Evolutionary conservation across 2,888 invertebrate species (phyloP), one percentile per base, ranked within the genome.

Genomic region (Drosophila greeni): DNA sequence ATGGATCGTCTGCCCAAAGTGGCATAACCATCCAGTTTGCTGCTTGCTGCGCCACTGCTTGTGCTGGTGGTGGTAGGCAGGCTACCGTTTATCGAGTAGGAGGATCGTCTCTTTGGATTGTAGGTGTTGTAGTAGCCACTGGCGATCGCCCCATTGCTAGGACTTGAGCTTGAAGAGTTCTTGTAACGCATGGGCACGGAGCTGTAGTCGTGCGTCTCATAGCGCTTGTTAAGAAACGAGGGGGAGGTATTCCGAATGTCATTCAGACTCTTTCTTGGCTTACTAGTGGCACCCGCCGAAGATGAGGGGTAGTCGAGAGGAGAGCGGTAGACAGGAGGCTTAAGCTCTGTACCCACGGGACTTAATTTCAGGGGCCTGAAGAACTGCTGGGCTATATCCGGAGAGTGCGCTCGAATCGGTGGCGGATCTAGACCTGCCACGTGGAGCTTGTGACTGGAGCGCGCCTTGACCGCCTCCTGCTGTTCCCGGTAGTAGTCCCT

Each of bases 401-500:
- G 88, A 0, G 88, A 88, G 23, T 82, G 76, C 5, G 81, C 84
- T 11, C 86, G 45, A 20, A 31, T 18, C 8, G 58, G 84, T 20
- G 86, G 83, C 3, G 37, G 37, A 14, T 73, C 74, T 7, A 71
- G 16, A 5, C 75, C 68, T 16, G 48, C 5, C 0, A 54, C 67
- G 51, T 78, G 82, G 20, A 82, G 16, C 58, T 86, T 86, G 5
- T 70, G 84, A 40, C 73, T 81, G 45, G 85, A 78, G 33, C 85
- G 83, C 2, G 82, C 77, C 59, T 80, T 86, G 4, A 85, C 66
- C 2, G 82, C 75, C 24, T 85, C 76, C 53, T 83, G 82, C 29
- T 87, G 86, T 52, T 89, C 88, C 3, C 89, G 84, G 58, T 89
- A 89, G 53, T 92, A 92, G 68, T 92, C 92, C 4, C 90, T 87